These are phyloP conservation scores for Adelges cooleyi DNA, from an alignment of 1,140 invertebrate genomes.

Conservation along the genomic window DNA sequence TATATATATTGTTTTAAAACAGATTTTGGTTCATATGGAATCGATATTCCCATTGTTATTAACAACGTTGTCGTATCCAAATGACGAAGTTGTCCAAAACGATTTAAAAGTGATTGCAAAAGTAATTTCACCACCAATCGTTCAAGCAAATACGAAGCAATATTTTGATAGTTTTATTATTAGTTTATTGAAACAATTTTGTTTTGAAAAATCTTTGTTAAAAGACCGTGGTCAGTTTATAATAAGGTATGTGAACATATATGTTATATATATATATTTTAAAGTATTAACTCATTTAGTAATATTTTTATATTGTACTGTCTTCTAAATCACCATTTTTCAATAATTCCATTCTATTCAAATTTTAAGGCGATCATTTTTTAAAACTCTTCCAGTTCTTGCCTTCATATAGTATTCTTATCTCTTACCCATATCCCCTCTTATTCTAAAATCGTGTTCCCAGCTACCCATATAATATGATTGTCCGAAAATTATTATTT, in stretches of 20 bases:
- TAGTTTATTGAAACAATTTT: constrained; percentile 74
- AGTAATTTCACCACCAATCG: constrained; percentile 53
- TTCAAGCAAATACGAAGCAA: constrained; percentile 37
- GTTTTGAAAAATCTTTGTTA: constrained; percentile 69
- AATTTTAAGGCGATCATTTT: no score
- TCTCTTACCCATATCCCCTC: no score
- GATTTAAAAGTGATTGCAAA: constrained; percentile 81
- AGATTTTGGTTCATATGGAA: constrained; percentile 77
- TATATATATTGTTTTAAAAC: constrained; percentile 30
- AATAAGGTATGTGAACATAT: constrained; percentile 59
- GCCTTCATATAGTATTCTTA: no score
- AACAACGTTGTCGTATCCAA: constrained; percentile 70
- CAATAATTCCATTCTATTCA: no score
- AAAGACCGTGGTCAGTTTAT: constrained; percentile 90
- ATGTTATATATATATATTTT: no score
- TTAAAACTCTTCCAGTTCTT: no score
- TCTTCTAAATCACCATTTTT: no score
- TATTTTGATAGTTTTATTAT: constrained; percentile 85
- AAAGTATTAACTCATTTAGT: no score
- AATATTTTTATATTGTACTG: no score
- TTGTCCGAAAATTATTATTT: no score
- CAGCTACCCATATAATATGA: no score
- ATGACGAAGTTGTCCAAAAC: constrained; percentile 87
- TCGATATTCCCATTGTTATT: constrained; percentile 75
- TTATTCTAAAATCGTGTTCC: no score